A percentile compares a stretch with the other conserved stretches of the same genome.
Conservation (phyloP, 2,797 vertebrate genomes). For the Melanotaenia maccullochi region DNA sequence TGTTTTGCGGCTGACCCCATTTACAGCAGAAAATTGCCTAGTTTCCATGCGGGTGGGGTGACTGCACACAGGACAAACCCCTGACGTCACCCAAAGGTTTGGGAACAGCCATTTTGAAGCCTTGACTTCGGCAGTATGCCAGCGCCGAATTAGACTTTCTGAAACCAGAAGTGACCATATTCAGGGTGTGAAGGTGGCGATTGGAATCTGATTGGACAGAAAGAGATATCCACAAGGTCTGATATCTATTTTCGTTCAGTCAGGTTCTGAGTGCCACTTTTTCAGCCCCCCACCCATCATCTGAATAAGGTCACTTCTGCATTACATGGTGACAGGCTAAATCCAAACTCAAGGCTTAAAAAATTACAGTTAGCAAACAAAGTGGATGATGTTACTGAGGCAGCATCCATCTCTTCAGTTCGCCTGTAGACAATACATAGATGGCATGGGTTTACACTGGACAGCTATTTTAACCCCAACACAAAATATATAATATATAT, state of each 20-base stretch:
- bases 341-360: background rate
- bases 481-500: background rate
- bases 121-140: background rate
- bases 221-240: background rate
- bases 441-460: background rate
- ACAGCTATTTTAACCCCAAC: background rate
- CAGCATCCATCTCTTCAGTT: background rate
- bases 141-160: background rate
- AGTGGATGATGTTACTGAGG: background rate
- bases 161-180: background rate
- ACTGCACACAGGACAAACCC: background rate
- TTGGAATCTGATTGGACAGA: background rate
- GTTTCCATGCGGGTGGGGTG: slow-evolving; percentile 4
- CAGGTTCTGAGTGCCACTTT: background rate
- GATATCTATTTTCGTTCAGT: background rate
- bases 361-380: background rate
- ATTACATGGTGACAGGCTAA: background rate
- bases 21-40: slow-evolving; percentile 19
- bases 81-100: background rate
- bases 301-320: background rate
- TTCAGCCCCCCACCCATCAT: background rate
- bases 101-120: background rate
- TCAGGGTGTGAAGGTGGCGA: background rate
- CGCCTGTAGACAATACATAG: background rate
- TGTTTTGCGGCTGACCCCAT: slow-evolving; percentile 18